Evolutionary conservation across 2,888 invertebrate species (phyloP).

Genomic region (Myopa tessellatipennis): DNA sequence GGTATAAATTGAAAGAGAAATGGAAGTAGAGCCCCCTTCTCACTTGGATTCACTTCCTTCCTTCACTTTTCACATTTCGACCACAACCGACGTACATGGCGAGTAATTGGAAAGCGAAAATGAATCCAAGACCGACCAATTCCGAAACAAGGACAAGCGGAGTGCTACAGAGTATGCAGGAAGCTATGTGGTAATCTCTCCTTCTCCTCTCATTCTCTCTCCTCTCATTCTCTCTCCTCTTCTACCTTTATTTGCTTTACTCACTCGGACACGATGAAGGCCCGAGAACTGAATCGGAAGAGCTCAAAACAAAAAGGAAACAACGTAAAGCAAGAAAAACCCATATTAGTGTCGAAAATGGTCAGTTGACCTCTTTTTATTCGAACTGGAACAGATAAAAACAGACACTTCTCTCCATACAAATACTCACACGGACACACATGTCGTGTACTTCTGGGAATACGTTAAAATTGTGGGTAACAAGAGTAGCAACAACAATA

Average conservation of each 20-base stretch:
- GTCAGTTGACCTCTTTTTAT: conserved; percentile 33
- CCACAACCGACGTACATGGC: background rate
- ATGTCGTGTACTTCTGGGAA: background rate
- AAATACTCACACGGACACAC: background rate
- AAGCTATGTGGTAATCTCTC: no score
- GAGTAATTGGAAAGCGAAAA: background rate
- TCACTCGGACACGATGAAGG: background rate
- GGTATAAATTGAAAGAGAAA: background rate
- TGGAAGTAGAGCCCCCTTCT: background rate
- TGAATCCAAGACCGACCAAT: conserved; percentile 8
- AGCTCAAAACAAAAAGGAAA: background rate
- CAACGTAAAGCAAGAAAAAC: background rate
- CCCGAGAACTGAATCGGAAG: background rate
- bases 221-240: no score
- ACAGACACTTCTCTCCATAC: background rate
- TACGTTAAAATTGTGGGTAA: background rate
- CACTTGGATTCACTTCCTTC: background rate
- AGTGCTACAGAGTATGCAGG: no score
- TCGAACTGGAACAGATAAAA: background rate
- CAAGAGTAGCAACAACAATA: background rate
- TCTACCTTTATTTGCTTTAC: no score
- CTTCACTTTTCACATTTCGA: conserved; percentile 5
- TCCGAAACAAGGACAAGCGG: background rate
- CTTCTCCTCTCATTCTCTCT: no score
- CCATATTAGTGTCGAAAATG: conserved; percentile 14